Percentiles rank a stretch among this genome's conserved stretches.
Conservation (phyloP, 2,888 invertebrate species). For the Stenchaetothrips biformis region DNA sequence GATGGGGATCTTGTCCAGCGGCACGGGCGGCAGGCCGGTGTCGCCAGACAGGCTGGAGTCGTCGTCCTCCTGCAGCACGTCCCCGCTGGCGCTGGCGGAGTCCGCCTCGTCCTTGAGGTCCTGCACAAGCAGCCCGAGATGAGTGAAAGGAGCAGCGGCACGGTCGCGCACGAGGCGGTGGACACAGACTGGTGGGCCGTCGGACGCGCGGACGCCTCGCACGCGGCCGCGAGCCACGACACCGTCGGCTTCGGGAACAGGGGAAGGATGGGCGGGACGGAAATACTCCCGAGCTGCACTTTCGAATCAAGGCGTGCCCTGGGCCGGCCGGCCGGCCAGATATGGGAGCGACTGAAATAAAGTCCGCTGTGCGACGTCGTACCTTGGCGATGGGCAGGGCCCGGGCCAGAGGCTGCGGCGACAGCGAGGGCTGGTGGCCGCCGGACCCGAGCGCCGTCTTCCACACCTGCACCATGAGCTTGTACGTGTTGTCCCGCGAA, state of each 20-base stretch:
- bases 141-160: not conserved
- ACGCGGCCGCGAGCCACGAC: too few relatives aligned
- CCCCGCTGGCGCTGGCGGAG: constrained; percentile 11
- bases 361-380: not conserved
- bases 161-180: not conserved
- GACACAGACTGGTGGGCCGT: too few relatives aligned
- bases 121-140: not conserved
- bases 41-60: constrained; percentile 6
- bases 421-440: not conserved
- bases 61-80: constrained; percentile 22
- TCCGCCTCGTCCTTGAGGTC: constrained; percentile 17
- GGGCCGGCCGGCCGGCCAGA: not conserved
- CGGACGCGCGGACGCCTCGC: too few relatives aligned
- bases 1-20: not conserved
- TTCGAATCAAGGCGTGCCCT: not conserved
- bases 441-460: constrained; percentile 53
- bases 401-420: not conserved
- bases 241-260: too few relatives aligned
- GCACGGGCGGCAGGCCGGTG: not conserved
- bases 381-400: too few relatives aligned
- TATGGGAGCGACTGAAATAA: not conserved
- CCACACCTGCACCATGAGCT: constrained; percentile 82
- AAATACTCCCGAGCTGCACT: not conserved
- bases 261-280: not conserved
- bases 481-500: constrained; percentile 81